Conservation (phyloP, 2,888 invertebrate genomes). For the Drosophila heteroneura region DNA sequence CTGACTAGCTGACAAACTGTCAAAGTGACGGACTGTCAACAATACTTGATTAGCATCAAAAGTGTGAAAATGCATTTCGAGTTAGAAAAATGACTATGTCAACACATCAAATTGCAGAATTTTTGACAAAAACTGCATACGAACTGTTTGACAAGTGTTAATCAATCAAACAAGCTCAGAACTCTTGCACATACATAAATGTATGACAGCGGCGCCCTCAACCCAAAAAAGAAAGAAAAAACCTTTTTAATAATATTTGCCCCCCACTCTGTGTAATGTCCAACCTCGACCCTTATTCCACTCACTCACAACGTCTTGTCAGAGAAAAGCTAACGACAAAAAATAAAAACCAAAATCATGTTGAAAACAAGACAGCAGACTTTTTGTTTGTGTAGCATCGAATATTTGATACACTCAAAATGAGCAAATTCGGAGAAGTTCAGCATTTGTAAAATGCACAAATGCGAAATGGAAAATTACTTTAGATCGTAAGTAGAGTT, state of each 20-base stretch:
- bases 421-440: too few relatives aligned
- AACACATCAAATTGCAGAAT: slow-evolving; percentile 55
- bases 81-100: slow-evolving; percentile 59
- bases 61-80: slow-evolving; percentile 54
- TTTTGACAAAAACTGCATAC: slow-evolving; percentile 48
- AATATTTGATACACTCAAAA: slow-evolving; percentile 27
- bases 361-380: slow-evolving; percentile 19
- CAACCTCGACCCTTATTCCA: slow-evolving; percentile 42
- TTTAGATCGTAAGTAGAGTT: too few relatives aligned
- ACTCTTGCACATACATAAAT: slow-evolving; percentile 26
- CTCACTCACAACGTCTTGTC: slow-evolving; percentile 63
- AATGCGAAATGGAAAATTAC: background rate
- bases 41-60: slow-evolving; percentile 66
- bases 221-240: slow-evolving; percentile 25
- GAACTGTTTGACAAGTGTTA: slow-evolving; percentile 66
- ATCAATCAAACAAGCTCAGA: slow-evolving; percentile 63
- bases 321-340: slow-evolving; percentile 36
- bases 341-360: slow-evolving; percentile 40
- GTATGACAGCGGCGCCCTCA: slow-evolving; percentile 57
- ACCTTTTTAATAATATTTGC: slow-evolving; percentile 77
- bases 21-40: slow-evolving; percentile 41
- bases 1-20: slow-evolving; percentile 6
- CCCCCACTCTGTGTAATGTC: slow-evolving; percentile 14
- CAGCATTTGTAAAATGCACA: background rate
- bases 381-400: background rate